Base-by-base conservation (phyloP, 2,888 invertebrate species). In the Polyommatus icarus region DNA sequence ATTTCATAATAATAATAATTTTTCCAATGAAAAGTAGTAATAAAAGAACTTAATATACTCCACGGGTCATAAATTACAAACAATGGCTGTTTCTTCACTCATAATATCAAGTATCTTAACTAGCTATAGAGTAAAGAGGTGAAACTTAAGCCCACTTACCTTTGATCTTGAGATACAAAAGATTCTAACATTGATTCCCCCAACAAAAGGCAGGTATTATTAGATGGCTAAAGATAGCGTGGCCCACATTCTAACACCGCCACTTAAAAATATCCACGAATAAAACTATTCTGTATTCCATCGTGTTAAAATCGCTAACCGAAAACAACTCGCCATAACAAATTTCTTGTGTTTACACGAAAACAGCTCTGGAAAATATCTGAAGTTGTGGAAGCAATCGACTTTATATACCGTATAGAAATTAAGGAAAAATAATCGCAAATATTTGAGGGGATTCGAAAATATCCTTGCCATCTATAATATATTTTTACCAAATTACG, bases 191-290 rank as follows among this genome's bases (percentile, higher is more conserved):
- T 75, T 75, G 75, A 75, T 75, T 54, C 15, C 50, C 54, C 24
- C 15, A 54, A 75, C 75, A 75, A 75, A 50, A 75, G 50, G 6
- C 46, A 75, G 75, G 54, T 75, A 75, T 75, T 50, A 75, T 54
- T 75, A 75, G 75, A 15, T 18, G 24, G 20, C 54, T 75, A 75
- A 50, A 29, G 46, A 29, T 54, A 75, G 75, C 50, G 20, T 75
- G 75, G 12, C 75, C 75, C 54, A 75, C 29, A 75, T 75, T 75
- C 54, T 50, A 15, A 24, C 73, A 15, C 7, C 18, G 54, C 50
- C 75, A 29, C 46, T 50, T 72, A 36, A 72, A 72, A 54, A 50
- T 54, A 54, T 75, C 50, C 46, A 20, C 50, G 29, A 18, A 75
- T 75, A 54, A 54, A 54, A 54, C 75, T 29, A 75, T 18, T 75